These are phyloP conservation scores for Aplysina aerophoba DNA, from an alignment of 37 sponge, comb jelly and placozoan species.

Conservation along the genomic window DNA sequence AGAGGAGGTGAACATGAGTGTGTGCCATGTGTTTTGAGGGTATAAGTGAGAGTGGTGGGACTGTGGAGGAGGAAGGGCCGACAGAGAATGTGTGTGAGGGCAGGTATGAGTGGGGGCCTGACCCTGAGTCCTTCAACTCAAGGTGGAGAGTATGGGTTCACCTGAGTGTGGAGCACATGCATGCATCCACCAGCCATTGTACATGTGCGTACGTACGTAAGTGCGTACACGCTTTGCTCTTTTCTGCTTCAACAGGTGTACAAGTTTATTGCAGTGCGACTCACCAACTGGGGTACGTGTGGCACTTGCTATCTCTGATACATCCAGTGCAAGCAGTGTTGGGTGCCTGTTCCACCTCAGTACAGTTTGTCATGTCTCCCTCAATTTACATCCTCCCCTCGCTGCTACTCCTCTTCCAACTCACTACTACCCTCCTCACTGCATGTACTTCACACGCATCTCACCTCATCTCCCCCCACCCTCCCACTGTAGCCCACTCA, in stretches of 20 bases:
- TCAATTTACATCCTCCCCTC: not conserved
- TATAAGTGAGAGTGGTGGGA: no score
- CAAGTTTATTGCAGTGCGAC: conserved; percentile 45
- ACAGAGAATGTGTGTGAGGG: no score
- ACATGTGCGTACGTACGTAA: not conserved
- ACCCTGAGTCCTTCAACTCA: no score
- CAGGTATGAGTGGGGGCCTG: no score
- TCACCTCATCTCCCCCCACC: conserved; percentile 54
- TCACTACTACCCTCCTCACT: not conserved
- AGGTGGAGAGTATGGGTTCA: no score
- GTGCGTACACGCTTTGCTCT: not conserved
- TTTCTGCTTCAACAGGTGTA: conserved; percentile 12
- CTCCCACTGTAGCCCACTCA: not conserved
- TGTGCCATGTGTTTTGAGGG: no score
- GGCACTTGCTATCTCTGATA: no score
- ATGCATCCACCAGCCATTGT: no score
- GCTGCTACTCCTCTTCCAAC: not conserved
- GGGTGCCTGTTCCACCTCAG: not conserved
- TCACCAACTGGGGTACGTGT: conserved; percentile 65
- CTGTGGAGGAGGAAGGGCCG: no score
- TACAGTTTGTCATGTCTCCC: not conserved
- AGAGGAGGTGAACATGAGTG: no score
- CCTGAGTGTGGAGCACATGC: no score
- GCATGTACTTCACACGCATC: not conserved
- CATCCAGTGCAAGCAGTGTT: not conserved